These are phyloP conservation scores for Parauchenoglanis ngamensis DNA, from an alignment of 2,797 vertebrate genomes.

Conservation along the genomic window DNA sequence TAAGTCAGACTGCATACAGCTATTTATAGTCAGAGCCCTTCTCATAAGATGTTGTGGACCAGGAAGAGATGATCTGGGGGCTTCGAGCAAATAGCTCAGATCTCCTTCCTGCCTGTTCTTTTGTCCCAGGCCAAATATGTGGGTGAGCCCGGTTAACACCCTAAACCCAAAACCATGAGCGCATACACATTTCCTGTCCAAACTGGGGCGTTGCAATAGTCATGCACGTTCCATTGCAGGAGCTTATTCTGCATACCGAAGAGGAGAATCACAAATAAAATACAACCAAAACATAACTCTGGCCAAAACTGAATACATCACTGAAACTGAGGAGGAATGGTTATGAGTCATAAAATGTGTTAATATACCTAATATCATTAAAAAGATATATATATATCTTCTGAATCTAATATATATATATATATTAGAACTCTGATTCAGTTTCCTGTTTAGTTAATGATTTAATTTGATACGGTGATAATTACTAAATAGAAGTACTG, in stretches of 20 bases:
- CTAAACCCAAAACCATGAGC: conserved; percentile 68
- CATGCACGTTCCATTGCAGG: conserved; percentile 24
- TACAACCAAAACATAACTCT: conserved; percentile 20
- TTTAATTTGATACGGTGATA: neutral
- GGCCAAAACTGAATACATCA: conserved; percentile 2
- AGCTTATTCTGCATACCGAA: neutral
- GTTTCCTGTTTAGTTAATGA: neutral
- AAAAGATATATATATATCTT: no score
- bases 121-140: conserved; percentile 81
- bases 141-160: conserved; percentile 82
- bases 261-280: conserved; percentile 11
- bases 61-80: conserved; percentile 60
- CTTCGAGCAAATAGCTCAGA: conserved; percentile 64
- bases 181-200: conserved; percentile 67
- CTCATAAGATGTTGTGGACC: conserved; percentile 58
- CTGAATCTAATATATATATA: no score
- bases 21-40: conserved; percentile 58
- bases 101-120: conserved; percentile 67
- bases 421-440: neutral
- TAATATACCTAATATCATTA: neutral
- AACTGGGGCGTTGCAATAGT: conserved; percentile 26
- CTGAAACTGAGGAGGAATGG: neutral
- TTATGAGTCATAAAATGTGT: neutral
- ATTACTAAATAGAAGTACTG: neutral
- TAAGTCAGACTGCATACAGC: conserved; percentile 26